Evolutionary conservation across 1,140 invertebrate species (phyloP).

Genomic region (Sitophilus oryzae): DNA sequence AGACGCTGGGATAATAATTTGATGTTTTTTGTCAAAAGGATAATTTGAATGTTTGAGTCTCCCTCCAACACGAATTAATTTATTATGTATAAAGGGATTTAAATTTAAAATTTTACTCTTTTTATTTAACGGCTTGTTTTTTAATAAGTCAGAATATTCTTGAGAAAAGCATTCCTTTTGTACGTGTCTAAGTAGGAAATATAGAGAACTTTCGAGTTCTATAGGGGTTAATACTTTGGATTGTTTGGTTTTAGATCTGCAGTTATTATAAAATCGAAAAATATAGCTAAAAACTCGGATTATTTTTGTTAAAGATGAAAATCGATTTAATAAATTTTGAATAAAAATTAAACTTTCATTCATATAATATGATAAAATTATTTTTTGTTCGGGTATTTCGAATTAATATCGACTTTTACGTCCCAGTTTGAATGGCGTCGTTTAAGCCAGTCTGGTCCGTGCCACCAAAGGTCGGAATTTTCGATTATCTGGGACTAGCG

Average conservation of each 20-base stretch:
- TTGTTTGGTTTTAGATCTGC: slow-evolving; percentile 5
- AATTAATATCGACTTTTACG: background rate
- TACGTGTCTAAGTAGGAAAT: slow-evolving; percentile 1
- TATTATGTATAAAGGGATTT: slow-evolving; percentile 27
- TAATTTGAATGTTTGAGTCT: slow-evolving; percentile 24
- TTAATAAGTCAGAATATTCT: slow-evolving; percentile 11
- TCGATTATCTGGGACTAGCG: background rate
- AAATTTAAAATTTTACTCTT: slow-evolving; percentile 13
- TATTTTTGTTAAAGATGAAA: slow-evolving; percentile 8
- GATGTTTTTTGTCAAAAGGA: slow-evolving; percentile 28
- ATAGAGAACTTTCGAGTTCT: slow-evolving; percentile 7
- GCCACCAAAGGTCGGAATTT: slow-evolving; percentile 18
- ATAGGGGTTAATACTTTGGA: background rate
- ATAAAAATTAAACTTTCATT: background rate
- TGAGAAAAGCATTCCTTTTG: slow-evolving; percentile 12
- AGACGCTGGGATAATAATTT: slow-evolving; percentile 29
- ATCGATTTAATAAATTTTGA: too few species aligned
- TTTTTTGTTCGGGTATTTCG: slow-evolving; percentile 1
- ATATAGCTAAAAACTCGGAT: slow-evolving; percentile 9
- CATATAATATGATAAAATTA: background rate
- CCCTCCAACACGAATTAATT: slow-evolving; percentile 33
- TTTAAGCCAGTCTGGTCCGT: slow-evolving; percentile 21
- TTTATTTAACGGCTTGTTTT: background rate
- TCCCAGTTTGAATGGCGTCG: too few species aligned
- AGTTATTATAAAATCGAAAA: slow-evolving; percentile 12